Percentiles rank a stretch among this genome's conserved stretches.
Evolutionary conservation across 2,888 invertebrate species (phyloP).

Genomic region (Parnassius mnemosyne): DNA sequence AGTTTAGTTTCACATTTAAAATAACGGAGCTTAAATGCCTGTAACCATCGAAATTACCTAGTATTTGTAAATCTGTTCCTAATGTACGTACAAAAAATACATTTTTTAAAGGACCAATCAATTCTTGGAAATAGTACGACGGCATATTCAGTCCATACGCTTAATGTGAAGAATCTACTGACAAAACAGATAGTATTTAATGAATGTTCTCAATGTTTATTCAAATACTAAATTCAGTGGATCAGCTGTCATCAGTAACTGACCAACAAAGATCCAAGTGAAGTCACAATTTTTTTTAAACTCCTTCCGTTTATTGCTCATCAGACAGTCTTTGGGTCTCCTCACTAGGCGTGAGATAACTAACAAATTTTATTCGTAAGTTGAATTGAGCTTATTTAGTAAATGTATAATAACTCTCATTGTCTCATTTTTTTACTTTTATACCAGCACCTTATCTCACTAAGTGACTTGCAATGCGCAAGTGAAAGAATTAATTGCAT

Average conservation of each 20-base stretch:
- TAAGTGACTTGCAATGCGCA: too few relatives aligned
- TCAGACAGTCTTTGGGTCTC: slow-evolving; percentile 3
- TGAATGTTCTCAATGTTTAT: too few relatives aligned
- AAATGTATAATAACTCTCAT: not conserved
- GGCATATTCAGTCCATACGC: not conserved
- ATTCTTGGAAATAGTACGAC: slow-evolving; percentile 4
- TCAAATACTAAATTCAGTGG: too few relatives aligned
- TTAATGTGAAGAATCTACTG: too few relatives aligned
- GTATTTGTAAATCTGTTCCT: slow-evolving; percentile 23
- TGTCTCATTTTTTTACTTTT: too few relatives aligned
- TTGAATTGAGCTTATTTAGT: slow-evolving; percentile 20
- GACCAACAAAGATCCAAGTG: not conserved
- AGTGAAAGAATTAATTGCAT: too few relatives aligned
- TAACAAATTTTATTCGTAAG: slow-evolving; percentile 20
- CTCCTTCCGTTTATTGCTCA: not conserved
- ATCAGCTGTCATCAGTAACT: not conserved
- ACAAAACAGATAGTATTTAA: too few relatives aligned
- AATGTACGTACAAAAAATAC: slow-evolving; percentile 23
- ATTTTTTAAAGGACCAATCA: slow-evolving; percentile 24
- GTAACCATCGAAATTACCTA: not conserved
- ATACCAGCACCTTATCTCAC: too few relatives aligned
- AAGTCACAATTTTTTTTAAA: not conserved
- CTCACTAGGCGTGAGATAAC: slow-evolving; percentile 14
- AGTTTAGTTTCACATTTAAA: slow-evolving; percentile 2
- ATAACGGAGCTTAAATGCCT: too few relatives aligned